Percentiles rank a stretch among this genome's conserved stretches.
Conservation (phyloP, 2,113 vertebrate species). For the Podilymbus podiceps region DNA sequence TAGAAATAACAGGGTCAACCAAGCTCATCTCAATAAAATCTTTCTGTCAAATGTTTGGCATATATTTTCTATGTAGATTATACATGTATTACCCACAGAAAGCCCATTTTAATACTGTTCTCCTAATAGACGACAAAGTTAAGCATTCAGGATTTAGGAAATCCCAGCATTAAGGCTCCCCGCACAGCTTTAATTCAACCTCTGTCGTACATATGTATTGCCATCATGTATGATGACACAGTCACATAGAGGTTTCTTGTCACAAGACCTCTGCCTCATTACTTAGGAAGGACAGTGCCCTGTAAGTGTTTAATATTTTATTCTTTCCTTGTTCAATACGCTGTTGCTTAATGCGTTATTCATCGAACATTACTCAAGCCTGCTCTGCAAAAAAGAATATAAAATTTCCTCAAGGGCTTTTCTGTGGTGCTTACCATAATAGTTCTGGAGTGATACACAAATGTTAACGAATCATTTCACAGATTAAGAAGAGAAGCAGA, state of each 20-base stretch:
- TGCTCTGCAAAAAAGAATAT: background rate
- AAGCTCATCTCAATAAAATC: background rate
- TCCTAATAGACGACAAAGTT: background rate
- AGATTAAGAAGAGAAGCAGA: background rate
- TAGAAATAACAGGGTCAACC: background rate
- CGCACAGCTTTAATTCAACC: background rate
- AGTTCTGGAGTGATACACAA: background rate
- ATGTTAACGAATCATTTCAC: conserved; percentile 1
- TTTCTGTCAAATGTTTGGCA: background rate
- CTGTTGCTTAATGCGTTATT: background rate
- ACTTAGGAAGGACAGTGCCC: background rate
- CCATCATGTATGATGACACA: background rate
- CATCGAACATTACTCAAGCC: background rate
- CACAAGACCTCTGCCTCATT: background rate
- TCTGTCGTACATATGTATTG: background rate
- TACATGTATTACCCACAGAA: background rate
- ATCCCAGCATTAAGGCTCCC: background rate
- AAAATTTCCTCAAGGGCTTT: conserved; percentile 32
- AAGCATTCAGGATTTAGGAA: background rate
- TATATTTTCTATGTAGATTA: background rate
- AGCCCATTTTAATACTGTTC: background rate
- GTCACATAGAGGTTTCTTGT: background rate
- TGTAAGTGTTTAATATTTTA: conserved; percentile 26
- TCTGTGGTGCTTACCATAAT: background rate
- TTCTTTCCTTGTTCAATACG: background rate